Conservation (phyloP, 2,797 vertebrate genomes). For the Eupleurogrammus muticus region DNA sequence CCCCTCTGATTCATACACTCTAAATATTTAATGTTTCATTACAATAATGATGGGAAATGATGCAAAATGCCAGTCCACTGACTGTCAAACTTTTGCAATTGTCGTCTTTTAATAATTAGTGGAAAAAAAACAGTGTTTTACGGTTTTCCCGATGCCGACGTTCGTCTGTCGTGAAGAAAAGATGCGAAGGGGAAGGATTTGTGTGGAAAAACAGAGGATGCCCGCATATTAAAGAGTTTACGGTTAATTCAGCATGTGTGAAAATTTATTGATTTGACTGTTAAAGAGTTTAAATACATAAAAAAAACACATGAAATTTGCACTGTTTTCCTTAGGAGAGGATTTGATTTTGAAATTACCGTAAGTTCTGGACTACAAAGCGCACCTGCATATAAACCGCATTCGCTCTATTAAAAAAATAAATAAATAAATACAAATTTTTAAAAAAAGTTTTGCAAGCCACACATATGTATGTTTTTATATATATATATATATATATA, state of each 20-base stretch:
- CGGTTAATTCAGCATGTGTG: conserved; percentile 40
- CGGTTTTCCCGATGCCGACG: conserved; percentile 60
- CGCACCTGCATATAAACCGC: too few species aligned
- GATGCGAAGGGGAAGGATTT: conserved; percentile 58
- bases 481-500: too few species aligned
- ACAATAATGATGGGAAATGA: conserved; percentile 76
- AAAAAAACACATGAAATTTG: conserved; percentile 8
- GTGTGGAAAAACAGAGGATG: conserved; percentile 35
- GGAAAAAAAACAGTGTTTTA: conserved; percentile 48
- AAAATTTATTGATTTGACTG: conserved; percentile 53
- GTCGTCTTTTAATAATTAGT: conserved; percentile 73
- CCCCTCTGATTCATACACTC: conserved; percentile 56
- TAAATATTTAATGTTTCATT: conserved; percentile 84
- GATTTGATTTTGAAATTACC: too few species aligned
- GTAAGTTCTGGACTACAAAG: too few species aligned
- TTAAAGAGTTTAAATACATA: conserved; percentile 45
- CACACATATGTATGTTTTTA: too few species aligned
- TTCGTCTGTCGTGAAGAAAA: conserved; percentile 49
- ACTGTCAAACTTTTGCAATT: conserved; percentile 66
- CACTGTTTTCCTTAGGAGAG: too few species aligned
- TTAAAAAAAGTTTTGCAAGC: too few species aligned
- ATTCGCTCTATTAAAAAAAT: too few species aligned
- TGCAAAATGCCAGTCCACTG: conserved; percentile 70
- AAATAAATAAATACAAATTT: too few species aligned
- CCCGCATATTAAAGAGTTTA: conserved; percentile 36